These are phyloP conservation scores for Dendrocincla fuliginosa DNA, from an alignment of 2,797 vertebrate species.

Conservation along the genomic window DNA sequence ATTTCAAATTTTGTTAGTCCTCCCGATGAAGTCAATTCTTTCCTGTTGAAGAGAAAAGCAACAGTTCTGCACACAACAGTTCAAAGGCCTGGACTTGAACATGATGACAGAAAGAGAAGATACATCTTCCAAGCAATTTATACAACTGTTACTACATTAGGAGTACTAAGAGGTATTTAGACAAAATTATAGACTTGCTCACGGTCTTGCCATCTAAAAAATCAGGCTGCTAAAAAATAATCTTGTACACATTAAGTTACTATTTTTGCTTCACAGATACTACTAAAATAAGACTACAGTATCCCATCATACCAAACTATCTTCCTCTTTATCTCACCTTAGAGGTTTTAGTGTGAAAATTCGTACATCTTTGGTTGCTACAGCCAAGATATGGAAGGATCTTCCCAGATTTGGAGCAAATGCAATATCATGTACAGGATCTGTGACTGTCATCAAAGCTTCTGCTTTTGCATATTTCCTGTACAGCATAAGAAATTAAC, in stretches of 20 bases:
- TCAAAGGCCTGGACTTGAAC: neutral
- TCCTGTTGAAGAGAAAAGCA: constrained; percentile 76
- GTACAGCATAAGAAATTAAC: neutral
- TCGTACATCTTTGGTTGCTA: constrained; percentile 96
- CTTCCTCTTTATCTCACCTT: constrained; percentile 79
- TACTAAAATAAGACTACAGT: neutral
- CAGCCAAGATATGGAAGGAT: constrained; percentile 95
- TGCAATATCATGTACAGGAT: constrained; percentile 94
- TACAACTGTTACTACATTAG: neutral
- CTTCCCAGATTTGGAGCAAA: constrained; percentile 97
- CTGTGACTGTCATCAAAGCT: constrained; percentile 93
- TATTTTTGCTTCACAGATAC: neutral
- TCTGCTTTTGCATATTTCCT: constrained; percentile 97
- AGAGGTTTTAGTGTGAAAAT: constrained; percentile 97
- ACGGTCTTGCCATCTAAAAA: neutral
- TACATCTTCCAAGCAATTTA: neutral
- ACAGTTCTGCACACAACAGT: neutral
- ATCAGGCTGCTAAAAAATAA: neutral
- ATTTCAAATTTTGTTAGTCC: constrained; percentile 95
- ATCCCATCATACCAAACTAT: neutral
- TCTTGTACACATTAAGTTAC: neutral
- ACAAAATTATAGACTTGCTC: neutral
- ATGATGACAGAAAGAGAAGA: neutral
- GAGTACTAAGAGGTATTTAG: neutral
- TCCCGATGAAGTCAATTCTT: constrained; percentile 86